phyloP scores from a whole-genome alignment of 2,888 invertebrate genomes.

The Crioceris asparagi region DNA sequence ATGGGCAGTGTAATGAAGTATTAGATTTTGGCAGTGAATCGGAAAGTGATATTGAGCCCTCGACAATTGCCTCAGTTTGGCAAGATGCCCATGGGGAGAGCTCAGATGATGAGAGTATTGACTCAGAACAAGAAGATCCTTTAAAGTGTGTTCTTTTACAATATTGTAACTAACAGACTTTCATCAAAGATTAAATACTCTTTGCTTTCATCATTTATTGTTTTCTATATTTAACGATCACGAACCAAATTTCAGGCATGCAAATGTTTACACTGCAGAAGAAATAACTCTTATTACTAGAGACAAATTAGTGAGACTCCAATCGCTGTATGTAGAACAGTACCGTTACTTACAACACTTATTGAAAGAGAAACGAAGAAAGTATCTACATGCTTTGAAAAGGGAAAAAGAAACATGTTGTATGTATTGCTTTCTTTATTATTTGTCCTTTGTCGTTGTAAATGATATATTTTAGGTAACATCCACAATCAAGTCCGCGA shows the following conservation, averaged over 20 bases:
- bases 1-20: conserved; percentile 45
- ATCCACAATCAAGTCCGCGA: conserved; percentile 63
- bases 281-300: conserved; percentile 71
- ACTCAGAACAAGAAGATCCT: conserved; percentile 64
- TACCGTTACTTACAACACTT: conserved; percentile 63
- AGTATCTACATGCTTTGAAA: conserved; percentile 61
- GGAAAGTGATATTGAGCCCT: conserved; percentile 61
- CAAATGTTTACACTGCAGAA: conserved; percentile 80
- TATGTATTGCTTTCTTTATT: conserved; percentile 12
- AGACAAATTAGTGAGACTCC: conserved; percentile 63
- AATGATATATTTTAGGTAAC: conserved; percentile 47
- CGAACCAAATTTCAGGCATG: conserved; percentile 63
- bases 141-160: conserved; percentile 48
- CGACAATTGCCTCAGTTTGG: conserved; percentile 51
- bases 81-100: conserved; percentile 54
- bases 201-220: background rate
- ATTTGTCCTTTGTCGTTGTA: background rate
- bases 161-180: background rate
- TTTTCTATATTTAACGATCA: too few species aligned
- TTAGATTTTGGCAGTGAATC: conserved; percentile 63
- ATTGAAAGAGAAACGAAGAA: conserved; percentile 59
- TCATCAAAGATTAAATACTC: conserved; percentile 2
- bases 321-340: conserved; percentile 73
- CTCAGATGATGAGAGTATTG: conserved; percentile 68
- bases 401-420: conserved; percentile 64